Evolutionary conservation across 1,140 invertebrate genomes (phyloP), one percentile per base, ranked within the genome.

Genomic region (Drosophila setifemur): DNA sequence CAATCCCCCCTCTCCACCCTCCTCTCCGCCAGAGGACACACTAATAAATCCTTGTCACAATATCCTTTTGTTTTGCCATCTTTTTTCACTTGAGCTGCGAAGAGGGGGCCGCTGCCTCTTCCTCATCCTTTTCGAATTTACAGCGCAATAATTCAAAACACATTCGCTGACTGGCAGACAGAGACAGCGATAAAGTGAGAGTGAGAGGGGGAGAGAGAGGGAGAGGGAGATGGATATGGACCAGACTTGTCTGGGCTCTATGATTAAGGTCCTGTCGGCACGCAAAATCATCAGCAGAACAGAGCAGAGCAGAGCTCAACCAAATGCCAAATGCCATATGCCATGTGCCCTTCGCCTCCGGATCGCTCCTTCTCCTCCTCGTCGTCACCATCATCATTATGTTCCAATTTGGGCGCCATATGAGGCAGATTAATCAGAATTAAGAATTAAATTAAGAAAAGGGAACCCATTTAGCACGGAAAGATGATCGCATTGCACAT

Each of bases 41-140:
- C 81, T 72, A 86, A 85, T 85, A 85, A 85, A 85, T 85, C 79
- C 81, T 79, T 85, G 79, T 85, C 79, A 85, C 79, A 85, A 85
- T 79, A 86, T 85, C 64, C 79, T 74, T 85, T 85, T 85, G 79
- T 85, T 86, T 85, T 74, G 70, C 66, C 76, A 79, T 85, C 83
- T 74, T 85, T 79, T 69, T 66, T 58, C 50, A 47, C 70, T 66
- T 66, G 61, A 49, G 42, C 55, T 42, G 49, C 49, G 49, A 42
- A 35, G 39, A 14, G 8, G 26, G 35, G 23, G 58, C 18, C 48
- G 40, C 64, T 79, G 21, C 5, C 21, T 2, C 21, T 3, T 14
- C 16, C 4, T 57, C 67, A 81, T 83, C 78, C 74, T 78, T 83
- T 83, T 85, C 70, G 70, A 85, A 85, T 85, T 78, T 83, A 78